Base-by-base conservation (phyloP, 2,113 vertebrate species). In the Ceyx margarethae region DNA sequence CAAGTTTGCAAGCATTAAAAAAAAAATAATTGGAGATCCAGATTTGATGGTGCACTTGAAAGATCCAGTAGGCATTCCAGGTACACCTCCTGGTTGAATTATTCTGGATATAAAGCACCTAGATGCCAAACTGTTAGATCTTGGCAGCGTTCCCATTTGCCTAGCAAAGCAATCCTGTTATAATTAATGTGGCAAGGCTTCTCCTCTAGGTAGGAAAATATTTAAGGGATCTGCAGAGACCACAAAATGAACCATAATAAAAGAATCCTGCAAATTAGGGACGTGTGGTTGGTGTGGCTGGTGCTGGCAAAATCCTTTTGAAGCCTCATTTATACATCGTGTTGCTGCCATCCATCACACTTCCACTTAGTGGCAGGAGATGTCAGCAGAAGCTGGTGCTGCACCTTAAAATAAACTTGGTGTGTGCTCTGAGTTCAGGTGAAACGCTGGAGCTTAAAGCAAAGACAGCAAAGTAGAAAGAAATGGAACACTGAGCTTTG, bases 141-240 rank as follows among this genome's bases (percentile, higher is more conserved):
- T 83, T 95, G 96, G 94, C 94, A 45, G 31, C 0, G 14, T 74
- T 91, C 88, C 92, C 26, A 11, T 17, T 51, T 78, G 71, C 89
- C 94, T 42, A 43, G 87, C 90, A 42, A 40, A 75, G 71, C 66
- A 88, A 81, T 94, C 84, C 95, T 50, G 26, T 89, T 82, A 93
- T 76, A 81, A 95, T 94, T 94, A 79, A 84, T 14, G 80, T 81
- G 84, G 65, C 31, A 45, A 95, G 60, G 62, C 73, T 80, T 53
- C 91, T 76, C 85, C 91, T 76, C 85, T 92, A 42, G 88, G 81
- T 46, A 81, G 91, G 89, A 66, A 94, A 95, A 97, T 93, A 95
- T 96, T 97, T 96, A 93, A 96, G 97, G 96, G 97, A 96, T 97
- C 92, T 97, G 97, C 97, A 97, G 95, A 96, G 97, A 96, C 95